Conservation (phyloP, 2,797 vertebrate species). For the Pelochelys cantorii region DNA sequence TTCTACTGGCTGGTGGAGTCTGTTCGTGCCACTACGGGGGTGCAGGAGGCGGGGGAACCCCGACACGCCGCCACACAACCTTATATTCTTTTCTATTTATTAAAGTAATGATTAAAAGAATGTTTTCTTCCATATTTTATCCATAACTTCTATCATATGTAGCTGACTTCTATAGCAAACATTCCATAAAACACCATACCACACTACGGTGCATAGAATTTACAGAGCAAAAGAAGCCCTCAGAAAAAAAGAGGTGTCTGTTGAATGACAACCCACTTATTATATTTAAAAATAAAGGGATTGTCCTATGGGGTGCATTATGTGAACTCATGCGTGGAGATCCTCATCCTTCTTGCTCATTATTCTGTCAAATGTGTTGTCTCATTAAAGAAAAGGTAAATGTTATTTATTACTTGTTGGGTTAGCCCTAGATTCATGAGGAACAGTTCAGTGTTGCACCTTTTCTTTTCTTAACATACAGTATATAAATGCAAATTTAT, state of each 20-base stretch:
- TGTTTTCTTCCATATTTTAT: too few species aligned
- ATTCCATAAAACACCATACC: background rate
- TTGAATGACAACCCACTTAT: background rate
- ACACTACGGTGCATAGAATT: background rate
- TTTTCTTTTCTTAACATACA: background rate
- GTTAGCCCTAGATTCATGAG: background rate
- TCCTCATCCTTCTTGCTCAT: background rate
- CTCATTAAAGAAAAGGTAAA: background rate
- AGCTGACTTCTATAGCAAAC: rapidly evolving
- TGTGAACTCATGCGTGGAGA: background rate
- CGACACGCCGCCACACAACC: too few species aligned
- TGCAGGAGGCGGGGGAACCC: too few species aligned
- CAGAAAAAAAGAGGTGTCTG: background rate
- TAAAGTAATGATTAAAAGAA: too few species aligned
- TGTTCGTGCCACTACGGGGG: too few species aligned
- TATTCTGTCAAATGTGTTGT: background rate
- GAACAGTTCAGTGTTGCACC: rapidly evolving
- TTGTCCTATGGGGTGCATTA: background rate
- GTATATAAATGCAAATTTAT: background rate
- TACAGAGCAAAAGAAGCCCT: background rate
- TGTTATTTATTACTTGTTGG: background rate
- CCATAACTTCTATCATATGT: background rate
- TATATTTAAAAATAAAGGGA: rapidly evolving
- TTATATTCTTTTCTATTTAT: too few species aligned
- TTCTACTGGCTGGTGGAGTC: too few species aligned